Conservation (phyloP, 2,888 invertebrate species). For the Agriopis leucophaearia region DNA sequence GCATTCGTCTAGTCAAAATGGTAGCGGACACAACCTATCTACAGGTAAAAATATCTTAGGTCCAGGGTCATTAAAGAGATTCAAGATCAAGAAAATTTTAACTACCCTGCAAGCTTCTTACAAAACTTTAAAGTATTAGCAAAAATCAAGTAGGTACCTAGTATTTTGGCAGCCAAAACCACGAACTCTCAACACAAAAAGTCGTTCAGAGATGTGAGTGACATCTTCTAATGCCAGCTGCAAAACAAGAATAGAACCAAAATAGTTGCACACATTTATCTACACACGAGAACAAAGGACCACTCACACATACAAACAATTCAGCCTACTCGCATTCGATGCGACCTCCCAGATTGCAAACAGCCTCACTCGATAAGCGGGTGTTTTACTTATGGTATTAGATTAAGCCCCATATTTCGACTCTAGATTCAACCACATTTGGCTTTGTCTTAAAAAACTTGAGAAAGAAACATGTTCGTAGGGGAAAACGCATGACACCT, state of each 20-base stretch:
- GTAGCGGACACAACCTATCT: too few species aligned
- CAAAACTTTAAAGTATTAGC: slow-evolving; percentile 1
- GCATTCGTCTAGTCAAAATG: too few species aligned
- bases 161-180: slow-evolving; percentile 11
- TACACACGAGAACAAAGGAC: slow-evolving; percentile 20
- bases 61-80: too few species aligned
- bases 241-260: slow-evolving; percentile 34
- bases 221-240: slow-evolving; percentile 32
- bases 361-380: background rate
- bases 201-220: slow-evolving; percentile 16
- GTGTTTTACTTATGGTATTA: too few species aligned
- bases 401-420: too few species aligned
- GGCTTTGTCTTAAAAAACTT: too few species aligned
- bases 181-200: slow-evolving; percentile 5
- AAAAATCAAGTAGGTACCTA: slow-evolving; percentile 6
- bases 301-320: slow-evolving; percentile 19
- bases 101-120: too few species aligned
- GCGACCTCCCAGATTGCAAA: slow-evolving; percentile 39
- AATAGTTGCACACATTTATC: slow-evolving; percentile 35
- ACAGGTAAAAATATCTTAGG: too few species aligned
- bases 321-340: slow-evolving; percentile 19
- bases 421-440: too few species aligned
- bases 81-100: too few species aligned
- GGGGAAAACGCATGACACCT: too few species aligned
- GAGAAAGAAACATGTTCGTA: too few species aligned